phyloP scores from a whole-genome alignment of 2,797 vertebrate species.

The Sparus aurata region DNA sequence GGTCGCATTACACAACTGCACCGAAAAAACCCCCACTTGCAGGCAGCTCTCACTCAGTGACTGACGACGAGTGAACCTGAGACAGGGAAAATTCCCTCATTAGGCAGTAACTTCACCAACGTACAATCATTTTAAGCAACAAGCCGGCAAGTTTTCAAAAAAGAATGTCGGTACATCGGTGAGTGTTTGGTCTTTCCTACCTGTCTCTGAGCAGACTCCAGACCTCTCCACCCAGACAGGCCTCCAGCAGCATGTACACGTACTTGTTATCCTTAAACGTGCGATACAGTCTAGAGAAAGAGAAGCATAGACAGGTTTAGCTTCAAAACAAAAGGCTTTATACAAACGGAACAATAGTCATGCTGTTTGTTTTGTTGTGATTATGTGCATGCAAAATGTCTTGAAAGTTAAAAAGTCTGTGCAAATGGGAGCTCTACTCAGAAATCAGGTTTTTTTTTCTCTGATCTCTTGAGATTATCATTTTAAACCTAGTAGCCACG shows the following conservation, averaged over 20 bases:
- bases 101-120: neutral
- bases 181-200: slow-evolving; percentile 72
- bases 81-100: neutral
- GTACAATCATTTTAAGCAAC: neutral
- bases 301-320: neutral
- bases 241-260: slow-evolving; percentile 96
- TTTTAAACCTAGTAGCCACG: neutral
- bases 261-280: slow-evolving; percentile 95
- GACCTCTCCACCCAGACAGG: slow-evolving; percentile 93
- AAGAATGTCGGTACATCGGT: neutral
- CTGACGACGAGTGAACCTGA: neutral
- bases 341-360: neutral
- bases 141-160: neutral
- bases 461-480: neutral
- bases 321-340: neutral
- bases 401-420: no score
- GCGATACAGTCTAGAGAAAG: slow-evolving; percentile 88
- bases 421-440: neutral
- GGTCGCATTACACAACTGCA: neutral
- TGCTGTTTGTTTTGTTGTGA: neutral
- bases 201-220: slow-evolving; percentile 96
- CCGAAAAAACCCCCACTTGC: neutral
- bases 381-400: neutral
- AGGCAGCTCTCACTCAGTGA: slow-evolving; percentile 5
- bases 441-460: neutral